Base-by-base conservation (phyloP, 2,113 vertebrate species). In the Poeciliopsis occidentalis region DNA sequence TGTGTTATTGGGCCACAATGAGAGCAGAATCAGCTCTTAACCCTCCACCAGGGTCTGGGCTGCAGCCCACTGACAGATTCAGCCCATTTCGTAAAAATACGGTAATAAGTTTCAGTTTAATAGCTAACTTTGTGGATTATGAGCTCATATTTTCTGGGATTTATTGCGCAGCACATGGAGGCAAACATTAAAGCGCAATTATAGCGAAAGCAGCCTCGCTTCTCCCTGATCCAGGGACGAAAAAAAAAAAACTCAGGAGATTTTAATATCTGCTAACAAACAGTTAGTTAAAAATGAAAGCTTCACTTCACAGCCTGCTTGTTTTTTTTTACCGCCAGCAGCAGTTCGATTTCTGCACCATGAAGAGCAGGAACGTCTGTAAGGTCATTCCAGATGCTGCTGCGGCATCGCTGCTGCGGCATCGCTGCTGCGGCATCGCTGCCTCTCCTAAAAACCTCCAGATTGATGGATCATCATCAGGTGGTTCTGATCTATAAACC, bases 11-110 rank as follows among this genome's bases (percentile, higher is more conserved):
- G 54, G 66, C 63, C 68, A 51, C 19, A 61, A 44, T 54, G 12
- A 34, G 70, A 72, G 27, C 67, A 71, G 63, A 2, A 85, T 4
- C 12, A 76, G 71, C 29, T 47, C 30, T 77, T 75, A 54, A 81
- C 81, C 15, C 73, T 57, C n/a, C 30, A 11, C 60, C 74, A 60
- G 66, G 75, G 69, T 61, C 69, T 39, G 64, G 70, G 71, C 75
- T 30, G 71, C 60, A 7, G 66, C 44, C 31, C n/a, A 57, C 4
- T 8, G 22, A 65, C 22, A 57, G n/a, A 8, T 39, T 13, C 6
- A 39, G 41, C 34, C 34, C 51, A 41, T 32, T 69, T 54, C 34
- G 29, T 60, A 10, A 60, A 71, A 41, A 70, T 17, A 60, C 5
- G 29, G 51, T 12, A 26, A 37, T 70, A 60, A 60, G 60, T 37